Conservation (phyloP, 1,140 invertebrate genomes). For the Doryteuthis pealeii region DNA sequence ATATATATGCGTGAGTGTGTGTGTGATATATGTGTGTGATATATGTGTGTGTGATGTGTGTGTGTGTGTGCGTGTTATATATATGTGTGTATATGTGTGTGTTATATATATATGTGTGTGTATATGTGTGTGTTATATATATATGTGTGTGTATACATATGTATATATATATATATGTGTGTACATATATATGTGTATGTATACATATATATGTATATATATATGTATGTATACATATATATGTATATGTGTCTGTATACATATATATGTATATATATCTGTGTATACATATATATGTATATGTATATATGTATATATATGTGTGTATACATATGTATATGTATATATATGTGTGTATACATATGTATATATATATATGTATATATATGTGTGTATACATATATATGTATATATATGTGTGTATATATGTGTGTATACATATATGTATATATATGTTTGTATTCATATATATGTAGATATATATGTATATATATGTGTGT, state of each 20-base stretch:
- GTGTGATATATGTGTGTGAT: neutral
- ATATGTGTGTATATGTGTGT: too few relatives aligned
- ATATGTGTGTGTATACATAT: neutral
- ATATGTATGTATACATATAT: neutral
- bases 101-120: too few relatives aligned
- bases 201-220: conserved; percentile 3
- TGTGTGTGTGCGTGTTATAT: too few relatives aligned
- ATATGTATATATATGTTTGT: too few relatives aligned
- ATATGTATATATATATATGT: neutral
- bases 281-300: neutral
- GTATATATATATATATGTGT: neutral
- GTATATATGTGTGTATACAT: too few relatives aligned
- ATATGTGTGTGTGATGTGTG: too few relatives aligned
- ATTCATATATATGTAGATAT: neutral
- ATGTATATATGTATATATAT: neutral
- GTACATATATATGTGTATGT: neutral
- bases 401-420: too few relatives aligned
- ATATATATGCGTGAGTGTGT: neutral
- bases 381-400: neutral
- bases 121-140: too few relatives aligned
- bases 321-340: neutral
- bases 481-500: neutral
- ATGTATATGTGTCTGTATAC: neutral
- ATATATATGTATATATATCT: neutral
- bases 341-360: neutral